Evolutionary conservation across 2,113 vertebrate genomes (phyloP).

Genomic region (Chamaea fasciata): DNA sequence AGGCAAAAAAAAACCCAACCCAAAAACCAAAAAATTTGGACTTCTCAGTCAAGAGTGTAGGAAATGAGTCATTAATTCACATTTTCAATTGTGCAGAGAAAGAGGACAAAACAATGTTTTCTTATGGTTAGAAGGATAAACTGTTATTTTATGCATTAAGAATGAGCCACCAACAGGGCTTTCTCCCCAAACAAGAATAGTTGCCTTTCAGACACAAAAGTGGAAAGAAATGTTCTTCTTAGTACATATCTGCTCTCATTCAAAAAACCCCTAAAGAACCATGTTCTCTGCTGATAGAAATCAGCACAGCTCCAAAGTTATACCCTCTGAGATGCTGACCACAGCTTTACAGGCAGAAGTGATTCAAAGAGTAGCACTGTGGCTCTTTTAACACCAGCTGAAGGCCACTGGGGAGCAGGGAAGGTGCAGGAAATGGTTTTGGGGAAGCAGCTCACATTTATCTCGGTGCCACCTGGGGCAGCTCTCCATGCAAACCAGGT

Average conservation of each 20-base stretch:
- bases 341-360: not conserved
- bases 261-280: not conserved
- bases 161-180: not conserved
- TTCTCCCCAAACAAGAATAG: not conserved
- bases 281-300: not conserved
- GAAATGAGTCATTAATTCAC: not conserved
- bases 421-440: not conserved
- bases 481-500: not conserved
- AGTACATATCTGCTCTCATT: not conserved
- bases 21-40: not conserved
- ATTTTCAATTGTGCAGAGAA: not conserved
- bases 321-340: not conserved
- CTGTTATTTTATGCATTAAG: not conserved
- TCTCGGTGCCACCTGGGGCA: not conserved
- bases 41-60: not conserved
- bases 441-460: not conserved
- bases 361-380: not conserved
- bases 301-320: not conserved
- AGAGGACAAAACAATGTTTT: not conserved
- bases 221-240: not conserved
- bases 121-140: not conserved
- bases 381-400: not conserved
- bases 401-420: accelerated
- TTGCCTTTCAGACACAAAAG: not conserved
- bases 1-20: not conserved